Percentiles rank a stretch among this genome's conserved stretches.
These are phyloP conservation scores for Eilema depressum DNA, from an alignment of 2,888 invertebrate genomes.

Conservation along the genomic window DNA sequence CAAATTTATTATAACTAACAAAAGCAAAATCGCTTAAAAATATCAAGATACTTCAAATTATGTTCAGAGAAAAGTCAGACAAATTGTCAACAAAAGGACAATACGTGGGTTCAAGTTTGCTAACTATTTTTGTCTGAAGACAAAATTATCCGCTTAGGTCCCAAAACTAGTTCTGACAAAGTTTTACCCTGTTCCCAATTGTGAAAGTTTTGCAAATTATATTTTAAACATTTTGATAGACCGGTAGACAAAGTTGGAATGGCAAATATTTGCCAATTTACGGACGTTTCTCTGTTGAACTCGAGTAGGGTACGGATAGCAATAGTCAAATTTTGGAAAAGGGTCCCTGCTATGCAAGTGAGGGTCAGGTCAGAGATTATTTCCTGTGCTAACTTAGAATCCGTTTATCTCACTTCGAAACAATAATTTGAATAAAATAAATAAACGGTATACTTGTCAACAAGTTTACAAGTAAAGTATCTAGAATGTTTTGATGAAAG, in stretches of 20 bases:
- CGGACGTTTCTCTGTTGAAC: slow-evolving; percentile 23
- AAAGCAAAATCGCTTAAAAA: not conserved
- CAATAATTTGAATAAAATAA: slow-evolving; percentile 12
- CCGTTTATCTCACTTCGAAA: slow-evolving; percentile 12
- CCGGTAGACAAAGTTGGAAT: slow-evolving; percentile 32
- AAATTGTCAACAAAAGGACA: slow-evolving; percentile 26
- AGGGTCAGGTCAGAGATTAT: slow-evolving; percentile 16
- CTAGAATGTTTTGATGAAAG: not conserved
- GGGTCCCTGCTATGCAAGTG: slow-evolving; percentile 15
- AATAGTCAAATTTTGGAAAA: slow-evolving; percentile 18
- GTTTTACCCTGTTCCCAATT: slow-evolving; percentile 27
- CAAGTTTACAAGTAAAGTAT: not conserved
- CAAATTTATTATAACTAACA: not conserved
- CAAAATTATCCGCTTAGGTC: slow-evolving; percentile 39
- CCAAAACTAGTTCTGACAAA: slow-evolving; percentile 35
- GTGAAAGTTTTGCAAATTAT: slow-evolving; percentile 35
- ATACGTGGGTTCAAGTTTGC: slow-evolving; percentile 25
- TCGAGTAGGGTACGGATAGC: slow-evolving; percentile 21
- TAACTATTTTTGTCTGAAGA: slow-evolving; percentile 45
- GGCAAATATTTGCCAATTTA: slow-evolving; percentile 44
- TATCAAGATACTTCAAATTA: not conserved
- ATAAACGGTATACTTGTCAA: not conserved
- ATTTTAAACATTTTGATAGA: slow-evolving; percentile 45
- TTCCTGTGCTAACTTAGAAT: slow-evolving; percentile 15
- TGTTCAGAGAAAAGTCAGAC: not conserved